Evolutionary conservation across 35 echinoderm and acorn worm genomes (phyloP).

Genomic region (Anneissia japonica): DNA sequence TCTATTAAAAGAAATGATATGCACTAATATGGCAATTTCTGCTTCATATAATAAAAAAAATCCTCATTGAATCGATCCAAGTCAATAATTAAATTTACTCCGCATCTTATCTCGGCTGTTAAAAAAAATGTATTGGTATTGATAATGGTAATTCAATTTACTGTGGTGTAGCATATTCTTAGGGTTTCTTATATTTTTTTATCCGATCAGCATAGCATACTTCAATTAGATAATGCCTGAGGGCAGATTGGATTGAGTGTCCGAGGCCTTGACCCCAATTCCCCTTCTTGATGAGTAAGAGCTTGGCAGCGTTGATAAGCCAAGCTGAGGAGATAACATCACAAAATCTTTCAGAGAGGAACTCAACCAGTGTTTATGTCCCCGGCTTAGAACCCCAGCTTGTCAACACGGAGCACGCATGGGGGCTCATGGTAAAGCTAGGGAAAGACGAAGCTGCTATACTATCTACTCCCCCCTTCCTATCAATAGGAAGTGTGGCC

Average conservation of each 20-base stretch:
- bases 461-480: background rate
- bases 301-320: background rate
- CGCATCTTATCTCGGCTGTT: background rate
- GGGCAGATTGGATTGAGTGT: background rate
- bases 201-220: background rate
- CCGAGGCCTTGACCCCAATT: background rate
- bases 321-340: background rate
- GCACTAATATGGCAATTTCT: background rate
- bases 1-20: too few species aligned
- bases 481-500: background rate
- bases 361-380: background rate
- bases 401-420: background rate
- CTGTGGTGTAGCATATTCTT: background rate
- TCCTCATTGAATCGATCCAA: background rate
- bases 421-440: background rate
- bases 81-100: background rate
- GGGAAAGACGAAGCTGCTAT: background rate
- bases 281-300: background rate
- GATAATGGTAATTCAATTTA: slow-evolving; percentile 2
- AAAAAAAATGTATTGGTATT: background rate
- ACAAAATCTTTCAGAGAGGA: background rate
- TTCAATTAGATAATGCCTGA: background rate
- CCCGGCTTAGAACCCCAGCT: background rate
- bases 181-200: background rate
- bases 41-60: background rate